phyloP scores from a whole-genome alignment of 2,113 vertebrate genomes.

The Lamprotornis superbus region DNA sequence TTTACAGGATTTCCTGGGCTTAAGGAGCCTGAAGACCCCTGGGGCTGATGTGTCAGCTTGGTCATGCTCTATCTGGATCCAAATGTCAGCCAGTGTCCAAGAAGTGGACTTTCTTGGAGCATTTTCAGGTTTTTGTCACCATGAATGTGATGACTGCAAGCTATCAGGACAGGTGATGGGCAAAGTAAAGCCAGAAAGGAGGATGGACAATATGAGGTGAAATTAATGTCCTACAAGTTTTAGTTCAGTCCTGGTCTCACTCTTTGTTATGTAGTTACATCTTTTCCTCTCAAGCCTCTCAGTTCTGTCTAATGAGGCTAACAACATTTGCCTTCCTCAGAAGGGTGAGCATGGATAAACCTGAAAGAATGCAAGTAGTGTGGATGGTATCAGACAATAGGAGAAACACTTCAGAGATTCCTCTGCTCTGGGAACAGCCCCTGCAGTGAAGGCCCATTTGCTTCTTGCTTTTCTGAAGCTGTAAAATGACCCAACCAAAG shows the following conservation, averaged over 20 bases:
- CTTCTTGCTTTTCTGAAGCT: not conserved
- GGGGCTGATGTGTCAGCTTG: fast-evolving
- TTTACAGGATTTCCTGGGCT: not conserved
- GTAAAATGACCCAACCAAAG: not conserved
- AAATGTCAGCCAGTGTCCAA: not conserved
- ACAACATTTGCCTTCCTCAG: not conserved
- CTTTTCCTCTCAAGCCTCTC: not conserved
- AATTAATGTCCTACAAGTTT: not conserved
- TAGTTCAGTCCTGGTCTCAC: not conserved
- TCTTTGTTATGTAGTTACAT: not conserved
- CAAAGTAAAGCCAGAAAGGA: not conserved
- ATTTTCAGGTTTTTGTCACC: not conserved
- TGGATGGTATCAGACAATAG: not conserved
- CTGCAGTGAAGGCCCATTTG: not conserved
- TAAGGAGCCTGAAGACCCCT: not conserved
- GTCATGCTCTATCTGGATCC: not conserved
- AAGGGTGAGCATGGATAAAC: not conserved
- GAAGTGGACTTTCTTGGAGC: not conserved
- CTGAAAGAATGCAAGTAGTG: not conserved
- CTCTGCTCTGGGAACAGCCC: not conserved
- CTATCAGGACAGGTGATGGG: not conserved
- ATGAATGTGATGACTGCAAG: not conserved
- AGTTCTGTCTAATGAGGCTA: not conserved
- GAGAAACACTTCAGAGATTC: not conserved
- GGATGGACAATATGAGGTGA: not conserved